Base-by-base conservation (phyloP, 2,888 invertebrate genomes). In the Agriopis leucophaearia region DNA sequence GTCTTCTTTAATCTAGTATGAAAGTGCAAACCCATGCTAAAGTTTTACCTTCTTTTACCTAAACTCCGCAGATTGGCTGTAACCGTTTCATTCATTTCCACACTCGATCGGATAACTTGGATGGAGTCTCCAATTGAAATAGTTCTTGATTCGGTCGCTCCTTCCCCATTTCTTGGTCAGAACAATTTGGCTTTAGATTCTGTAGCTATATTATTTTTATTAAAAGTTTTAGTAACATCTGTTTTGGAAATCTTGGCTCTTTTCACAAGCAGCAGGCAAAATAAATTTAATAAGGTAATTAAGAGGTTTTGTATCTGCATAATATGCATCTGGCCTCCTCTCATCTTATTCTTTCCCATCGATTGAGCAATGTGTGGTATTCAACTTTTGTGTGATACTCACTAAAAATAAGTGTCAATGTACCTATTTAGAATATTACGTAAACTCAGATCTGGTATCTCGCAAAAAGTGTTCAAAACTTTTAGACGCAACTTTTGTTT, bases 101-200 rank as follows among this genome's bases (percentile, higher is more conserved):
- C 66, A 64, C 60, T 60, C 48, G 58, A 64, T 67, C 69, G 66
- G 55, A 65, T 48, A 63, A 71, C 52, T 69, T 69, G 38, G 63
- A 66, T 64, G 35, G 47, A 71, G 57, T 64, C 50, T 61, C 10
- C 51, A 58, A 74, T 72, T 66, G 72, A 72, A 72, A 72, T 69
- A 70, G 68, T 72, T 74, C 69, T 38, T 59, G 51, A 66, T 68
- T 62, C 42, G 52, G 54, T 47, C 36, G 58, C 40, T 51, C 40
- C 54, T 45, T 45, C 44, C 45, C 5, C 45, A 58, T 58, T 58
- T 48, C 58, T 58, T 35, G 13, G 44, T 27, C 42, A 13, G 54
- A 48, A 58, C 48, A 15, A 9, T n/a, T 27, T 44, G 45, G 35
- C 8, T 56, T 10, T 27, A 56, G 9, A 9, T 27, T 44, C 27